Evolutionary conservation across 2,797 vertebrate species (phyloP), one percentile per base, ranked within the genome.

Genomic region (Cynodonichthys magdalenae): DNA sequence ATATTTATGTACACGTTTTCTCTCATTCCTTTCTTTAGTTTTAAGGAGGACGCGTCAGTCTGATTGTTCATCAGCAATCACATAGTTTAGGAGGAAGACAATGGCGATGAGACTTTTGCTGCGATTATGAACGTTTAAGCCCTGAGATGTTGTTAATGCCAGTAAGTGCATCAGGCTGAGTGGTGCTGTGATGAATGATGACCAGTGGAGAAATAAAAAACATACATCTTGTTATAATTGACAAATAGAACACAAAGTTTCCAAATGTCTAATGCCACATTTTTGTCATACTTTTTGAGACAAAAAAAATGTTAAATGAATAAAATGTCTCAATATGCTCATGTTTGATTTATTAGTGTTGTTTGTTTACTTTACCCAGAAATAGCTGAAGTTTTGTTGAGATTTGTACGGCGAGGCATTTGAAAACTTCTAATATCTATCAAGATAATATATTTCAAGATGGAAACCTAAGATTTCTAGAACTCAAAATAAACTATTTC

Each of bases 121-220:
- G 48, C 76, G 76, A 71, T 48, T 71, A 64, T 81, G 69, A 55
- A 54, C 75, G 73, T 74, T 24, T 59, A 85, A 83, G 86, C 88
- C 89, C 90, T 90, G 89, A 92, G 90, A 88, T 87, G 86, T 79
- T 76, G 64, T 78, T 70, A 59, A 82, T 75, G 81, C 61, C 76
- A 53, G 68, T 54, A 56, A 68, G 66, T 81, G 67, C 53, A 64
- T 63, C 67, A 79, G 51, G 71, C 51, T 19, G 49, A 75, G 53
- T 3, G 18, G 53, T 54, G 51, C 59, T 47, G 56, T 71, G 42
- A 71, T 63, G 10, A 59, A 59, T n/a, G 39, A 74, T 28, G 42
- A 56, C 68, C 31, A 54, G 39, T 48, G 15, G 15, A 27, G 41
- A 66, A 45, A 34, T 6, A 31, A 9, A 36, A 36, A 36, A 36